Evolutionary conservation across 2,888 invertebrate species (phyloP), one percentile per base, ranked within the genome.

Genomic region (Patella depressa): DNA sequence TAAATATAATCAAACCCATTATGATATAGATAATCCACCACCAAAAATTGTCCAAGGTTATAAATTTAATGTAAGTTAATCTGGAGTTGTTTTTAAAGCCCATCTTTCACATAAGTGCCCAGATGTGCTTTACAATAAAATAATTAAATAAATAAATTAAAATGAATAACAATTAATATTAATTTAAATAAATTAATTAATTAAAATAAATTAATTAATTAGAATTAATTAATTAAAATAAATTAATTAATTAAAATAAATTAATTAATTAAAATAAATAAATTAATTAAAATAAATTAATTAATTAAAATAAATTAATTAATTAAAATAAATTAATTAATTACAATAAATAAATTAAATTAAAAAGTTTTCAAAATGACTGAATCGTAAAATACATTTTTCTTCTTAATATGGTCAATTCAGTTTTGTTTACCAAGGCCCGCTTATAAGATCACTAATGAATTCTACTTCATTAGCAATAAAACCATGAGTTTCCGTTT

Each of bases 41-140:
- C 99, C 99, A 0, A 99, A 99, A 93, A 98, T 99, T 89, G 99
- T 99, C 0, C 99, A 99, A 92, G 99, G 99, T 11, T 99, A 99
- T 93, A 99, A 99, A 92, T 99, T 99, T 92, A 99, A 99, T 93
- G 93, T 93, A 87, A 90, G 91, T 89, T 53, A 14, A 17, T 19
- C 29, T 59, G 12, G 0, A 34, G 1, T 45, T 45, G 53, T 53
- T 57, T 12, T 15, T 73, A 53, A n/a, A 45, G 55, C 34, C n/a
- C 59, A 34, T 24, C 12, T 57, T 73, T 29, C 12, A 55, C 29
- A 29, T 3, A 29, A 29, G 29, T 29, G 29, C 29, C 29, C 29
- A 29, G 29, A 29, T 29, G 29, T 29, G 29, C 29, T 29, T 29
- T 29, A 29, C 29, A 29, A 29, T 29, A 29, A 29, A 29, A 59